phyloP scores from a whole-genome alignment of 2,113 vertebrate genomes.

The Gulo gulo region DNA sequence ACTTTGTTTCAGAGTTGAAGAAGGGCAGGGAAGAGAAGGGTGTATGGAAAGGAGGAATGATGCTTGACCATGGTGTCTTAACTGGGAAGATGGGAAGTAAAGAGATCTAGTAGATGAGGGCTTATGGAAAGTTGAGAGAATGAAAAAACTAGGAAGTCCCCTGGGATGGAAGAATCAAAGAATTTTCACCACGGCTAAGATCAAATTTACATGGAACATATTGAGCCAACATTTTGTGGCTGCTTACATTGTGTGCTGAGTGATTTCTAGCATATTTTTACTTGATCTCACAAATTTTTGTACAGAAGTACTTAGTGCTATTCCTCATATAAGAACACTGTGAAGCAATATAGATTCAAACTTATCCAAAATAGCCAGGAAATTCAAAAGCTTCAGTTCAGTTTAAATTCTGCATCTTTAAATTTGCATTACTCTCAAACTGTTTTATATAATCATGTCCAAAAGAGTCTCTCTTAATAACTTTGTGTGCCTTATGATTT shows the following conservation, averaged over 20 bases:
- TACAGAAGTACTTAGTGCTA: neutral
- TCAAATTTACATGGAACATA: neutral
- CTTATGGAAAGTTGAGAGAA: neutral
- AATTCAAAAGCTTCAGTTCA: neutral
- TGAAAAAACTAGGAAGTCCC: neutral
- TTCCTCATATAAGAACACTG: neutral
- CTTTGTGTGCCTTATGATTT: neutral
- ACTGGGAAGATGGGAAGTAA: neutral
- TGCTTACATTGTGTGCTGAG: neutral
- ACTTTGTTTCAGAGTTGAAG: neutral
- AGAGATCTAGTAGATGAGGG: neutral
- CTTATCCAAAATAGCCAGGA: neutral
- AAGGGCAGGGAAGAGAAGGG: neutral
- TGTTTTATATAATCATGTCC: neutral
- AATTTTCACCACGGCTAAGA: neutral
- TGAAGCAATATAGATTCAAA: neutral
- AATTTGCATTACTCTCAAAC: neutral
- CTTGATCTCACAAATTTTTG: neutral
- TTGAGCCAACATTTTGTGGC: neutral
- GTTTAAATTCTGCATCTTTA: neutral
- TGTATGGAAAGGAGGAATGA: neutral
- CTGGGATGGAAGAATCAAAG: neutral
- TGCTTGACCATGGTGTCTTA: neutral
- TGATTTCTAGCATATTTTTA: slow-evolving; percentile 8
- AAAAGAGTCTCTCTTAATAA: neutral